These are phyloP conservation scores for Andrena cerasifolii DNA, from an alignment of 1,140 invertebrate species.

Conservation along the genomic window DNA sequence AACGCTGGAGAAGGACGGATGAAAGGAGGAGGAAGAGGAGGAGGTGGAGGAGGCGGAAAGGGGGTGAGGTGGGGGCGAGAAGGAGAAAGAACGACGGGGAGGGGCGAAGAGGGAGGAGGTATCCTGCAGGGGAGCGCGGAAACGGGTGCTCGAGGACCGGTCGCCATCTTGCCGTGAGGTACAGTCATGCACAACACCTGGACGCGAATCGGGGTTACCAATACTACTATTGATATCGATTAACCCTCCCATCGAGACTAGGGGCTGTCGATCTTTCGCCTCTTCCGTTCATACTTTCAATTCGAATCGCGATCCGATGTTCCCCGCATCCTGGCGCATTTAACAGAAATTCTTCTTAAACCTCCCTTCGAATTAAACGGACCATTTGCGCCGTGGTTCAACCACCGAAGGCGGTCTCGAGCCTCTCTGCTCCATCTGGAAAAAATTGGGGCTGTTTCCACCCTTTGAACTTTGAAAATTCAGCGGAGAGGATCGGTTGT, in stretches of 20 bases:
- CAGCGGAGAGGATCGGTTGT: too few relatives aligned
- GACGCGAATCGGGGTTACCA: constrained; percentile 60
- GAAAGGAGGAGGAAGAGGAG: constrained; percentile 30
- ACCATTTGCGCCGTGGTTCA: too few relatives aligned
- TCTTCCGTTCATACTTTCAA: background rate
- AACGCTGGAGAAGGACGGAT: constrained; percentile 34
- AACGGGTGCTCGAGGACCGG: constrained; percentile 73
- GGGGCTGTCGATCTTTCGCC: constrained; percentile 15
- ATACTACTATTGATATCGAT: constrained; percentile 58
- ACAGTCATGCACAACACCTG: constrained; percentile 74
- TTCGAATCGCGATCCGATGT: constrained; percentile 15
- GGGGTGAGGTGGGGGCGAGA: constrained; percentile 44
- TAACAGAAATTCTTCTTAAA: too few relatives aligned
- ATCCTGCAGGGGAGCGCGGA: constrained; percentile 70
- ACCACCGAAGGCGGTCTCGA: too few relatives aligned
- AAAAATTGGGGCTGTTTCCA: too few relatives aligned
- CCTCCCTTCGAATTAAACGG: too few relatives aligned
- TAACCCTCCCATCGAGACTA: constrained; percentile 26
- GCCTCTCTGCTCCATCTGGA: too few relatives aligned
- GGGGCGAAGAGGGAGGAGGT: constrained; percentile 37
- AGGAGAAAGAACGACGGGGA: constrained; percentile 39
- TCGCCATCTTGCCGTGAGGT: constrained; percentile 75
- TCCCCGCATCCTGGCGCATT: too few relatives aligned
- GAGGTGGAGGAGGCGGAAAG: constrained; percentile 30
- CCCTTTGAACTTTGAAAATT: too few relatives aligned